Evolutionary conservation across 2,888 invertebrate species (phyloP).

Genomic region (Tiphia femorata): DNA sequence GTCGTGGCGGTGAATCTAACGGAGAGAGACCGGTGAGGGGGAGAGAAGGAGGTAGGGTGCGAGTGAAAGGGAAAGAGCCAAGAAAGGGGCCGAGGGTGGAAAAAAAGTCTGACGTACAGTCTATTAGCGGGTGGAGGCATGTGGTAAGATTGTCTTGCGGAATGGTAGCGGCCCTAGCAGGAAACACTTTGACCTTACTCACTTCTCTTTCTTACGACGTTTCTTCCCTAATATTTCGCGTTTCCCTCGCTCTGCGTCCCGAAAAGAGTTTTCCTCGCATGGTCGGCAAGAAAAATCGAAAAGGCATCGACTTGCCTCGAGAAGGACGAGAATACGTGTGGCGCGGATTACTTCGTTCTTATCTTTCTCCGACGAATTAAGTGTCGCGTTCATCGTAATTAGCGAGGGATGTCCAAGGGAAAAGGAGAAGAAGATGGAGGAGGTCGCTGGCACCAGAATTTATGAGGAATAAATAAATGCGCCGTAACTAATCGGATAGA

Average conservation of each 20-base stretch:
- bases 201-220: slow-evolving; percentile 35
- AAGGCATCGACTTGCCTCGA: slow-evolving; percentile 6
- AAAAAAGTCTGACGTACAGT: slow-evolving; percentile 46
- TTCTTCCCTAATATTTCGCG: slow-evolving; percentile 17
- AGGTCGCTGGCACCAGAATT: slow-evolving; percentile 4
- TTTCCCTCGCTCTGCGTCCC: neutral
- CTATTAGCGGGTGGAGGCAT: slow-evolving; percentile 46
- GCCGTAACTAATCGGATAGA: slow-evolving; percentile 26
- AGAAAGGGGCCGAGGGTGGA: too few relatives aligned
- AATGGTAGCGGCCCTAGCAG: slow-evolving; percentile 23
- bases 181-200: slow-evolving; percentile 28
- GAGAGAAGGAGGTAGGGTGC: slow-evolving; percentile 6
- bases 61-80: too few relatives aligned
- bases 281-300: neutral
- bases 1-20: slow-evolving; percentile 43
- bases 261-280: neutral
- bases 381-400: neutral
- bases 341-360: too few relatives aligned
- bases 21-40: slow-evolving; percentile 11
- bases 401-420: neutral
- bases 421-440: neutral
- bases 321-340: neutral
- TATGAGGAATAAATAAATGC: slow-evolving; percentile 28
- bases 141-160: slow-evolving; percentile 46
- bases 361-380: neutral